Conservation (phyloP, 2,113 vertebrate genomes). For the Nothoprocta pentlandii region DNA sequence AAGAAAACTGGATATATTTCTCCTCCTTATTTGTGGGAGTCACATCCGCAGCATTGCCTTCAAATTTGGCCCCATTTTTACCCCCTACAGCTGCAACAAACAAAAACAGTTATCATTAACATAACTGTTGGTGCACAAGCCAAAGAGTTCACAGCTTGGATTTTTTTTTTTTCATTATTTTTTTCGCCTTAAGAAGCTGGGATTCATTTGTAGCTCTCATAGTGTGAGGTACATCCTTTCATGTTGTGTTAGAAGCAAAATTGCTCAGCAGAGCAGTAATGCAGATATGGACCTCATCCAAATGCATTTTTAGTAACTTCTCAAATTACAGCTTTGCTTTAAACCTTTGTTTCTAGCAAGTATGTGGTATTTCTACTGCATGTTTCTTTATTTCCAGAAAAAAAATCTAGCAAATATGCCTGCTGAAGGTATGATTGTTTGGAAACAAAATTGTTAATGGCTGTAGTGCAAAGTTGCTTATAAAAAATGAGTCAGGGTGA, state of each 20-base stretch:
- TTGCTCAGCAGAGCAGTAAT: neutral
- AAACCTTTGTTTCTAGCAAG: neutral
- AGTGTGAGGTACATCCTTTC: neutral
- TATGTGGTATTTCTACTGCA: neutral
- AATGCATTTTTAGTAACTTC: neutral
- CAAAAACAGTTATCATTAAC: neutral
- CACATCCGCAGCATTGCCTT: fast-evolving
- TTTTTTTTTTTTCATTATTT: neutral
- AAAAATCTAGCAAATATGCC: too few relatives aligned
- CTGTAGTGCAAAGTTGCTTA: neutral
- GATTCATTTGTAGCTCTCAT: neutral
- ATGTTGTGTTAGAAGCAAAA: neutral
- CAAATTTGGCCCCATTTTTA: neutral
- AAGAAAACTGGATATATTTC: neutral
- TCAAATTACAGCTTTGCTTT: neutral
- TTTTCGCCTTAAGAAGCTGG: neutral
- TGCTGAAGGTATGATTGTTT: neutral
- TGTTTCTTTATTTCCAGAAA: too few relatives aligned
- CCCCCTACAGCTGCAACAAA: neutral
- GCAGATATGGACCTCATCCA: neutral
- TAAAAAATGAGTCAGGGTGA: neutral
- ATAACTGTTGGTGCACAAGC: neutral
- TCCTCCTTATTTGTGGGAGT: neutral
- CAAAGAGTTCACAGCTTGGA: neutral
- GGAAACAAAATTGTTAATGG: neutral